These are phyloP conservation scores for Petrolisthes cinctipes DNA, from an alignment of 2,888 invertebrate genomes.

Conservation along the genomic window DNA sequence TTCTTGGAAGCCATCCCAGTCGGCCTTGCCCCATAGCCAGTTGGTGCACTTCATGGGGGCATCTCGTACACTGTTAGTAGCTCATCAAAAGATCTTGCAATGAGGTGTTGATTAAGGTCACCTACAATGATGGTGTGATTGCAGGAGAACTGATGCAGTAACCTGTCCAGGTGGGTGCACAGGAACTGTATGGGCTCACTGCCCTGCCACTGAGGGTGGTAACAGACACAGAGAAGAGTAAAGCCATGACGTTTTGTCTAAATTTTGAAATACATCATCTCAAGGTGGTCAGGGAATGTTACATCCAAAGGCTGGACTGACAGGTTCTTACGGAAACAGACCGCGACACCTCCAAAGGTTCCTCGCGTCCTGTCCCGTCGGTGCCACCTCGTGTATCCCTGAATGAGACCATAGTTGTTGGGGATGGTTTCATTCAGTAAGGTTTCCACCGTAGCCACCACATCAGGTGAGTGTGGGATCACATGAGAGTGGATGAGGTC, in stretches of 20 bases:
- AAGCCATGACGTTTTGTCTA: not conserved
- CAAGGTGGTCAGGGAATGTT: too few relatives aligned
- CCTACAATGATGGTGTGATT: not conserved
- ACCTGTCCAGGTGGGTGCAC: not conserved
- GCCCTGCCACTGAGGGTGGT: too few relatives aligned
- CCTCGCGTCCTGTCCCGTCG: too few relatives aligned
- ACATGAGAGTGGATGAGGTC: not conserved
- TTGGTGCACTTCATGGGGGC: not conserved
- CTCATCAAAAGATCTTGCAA: too few relatives aligned
- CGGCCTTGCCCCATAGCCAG: not conserved
- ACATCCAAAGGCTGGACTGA: not conserved
- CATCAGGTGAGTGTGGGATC: not conserved
- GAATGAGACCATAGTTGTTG: too few relatives aligned
- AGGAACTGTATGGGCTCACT: not conserved
- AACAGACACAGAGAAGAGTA: not conserved
- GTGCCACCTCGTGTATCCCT: too few relatives aligned
- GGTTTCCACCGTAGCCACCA: not conserved
- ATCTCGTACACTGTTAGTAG: not conserved
- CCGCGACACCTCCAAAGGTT: too few relatives aligned
- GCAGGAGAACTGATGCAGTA: not conserved
- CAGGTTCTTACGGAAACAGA: not conserved
- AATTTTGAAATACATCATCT: not conserved
- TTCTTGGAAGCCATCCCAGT: not conserved
- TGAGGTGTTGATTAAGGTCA: not conserved
- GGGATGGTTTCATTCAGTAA: too few relatives aligned